phyloP scores from a whole-genome alignment of 1,140 invertebrate species.

The Protaetia brevitarsis region DNA sequence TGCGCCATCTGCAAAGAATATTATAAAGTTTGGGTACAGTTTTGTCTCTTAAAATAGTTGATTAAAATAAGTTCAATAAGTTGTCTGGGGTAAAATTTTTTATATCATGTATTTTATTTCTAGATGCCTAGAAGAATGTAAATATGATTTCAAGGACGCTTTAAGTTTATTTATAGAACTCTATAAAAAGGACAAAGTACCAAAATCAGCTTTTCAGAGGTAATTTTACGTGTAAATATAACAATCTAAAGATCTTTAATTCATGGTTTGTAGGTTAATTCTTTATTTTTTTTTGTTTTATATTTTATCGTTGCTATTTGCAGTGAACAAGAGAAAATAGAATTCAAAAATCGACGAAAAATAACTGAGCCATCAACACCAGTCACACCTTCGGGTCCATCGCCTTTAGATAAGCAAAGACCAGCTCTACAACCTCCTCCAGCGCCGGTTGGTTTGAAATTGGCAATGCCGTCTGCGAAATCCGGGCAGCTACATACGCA shows the following conservation, averaged over 20 bases:
- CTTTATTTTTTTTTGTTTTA: not conserved
- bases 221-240: conserved; percentile 41
- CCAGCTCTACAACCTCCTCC: not conserved
- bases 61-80: no score
- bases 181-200: conserved; percentile 70
- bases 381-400: not conserved
- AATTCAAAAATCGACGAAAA: not conserved
- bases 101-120: no score
- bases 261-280: not conserved
- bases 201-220: conserved; percentile 72
- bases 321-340: not conserved
- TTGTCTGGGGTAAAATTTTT: no score
- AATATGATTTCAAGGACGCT: conserved; percentile 78
- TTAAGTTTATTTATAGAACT: conserved; percentile 74
- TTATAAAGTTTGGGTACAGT: no score
- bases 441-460: not conserved
- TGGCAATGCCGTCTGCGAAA: no score
- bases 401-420: not conserved
- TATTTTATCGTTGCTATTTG: not conserved
- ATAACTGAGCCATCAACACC: not conserved
- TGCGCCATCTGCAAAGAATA: no score
- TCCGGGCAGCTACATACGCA: not conserved
- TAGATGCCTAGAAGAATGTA: conserved; percentile 82
- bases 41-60: no score
- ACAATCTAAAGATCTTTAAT: not conserved